Evolutionary conservation across 1,140 invertebrate genomes (phyloP).

Genomic region (Aphaenogaster floridana): DNA sequence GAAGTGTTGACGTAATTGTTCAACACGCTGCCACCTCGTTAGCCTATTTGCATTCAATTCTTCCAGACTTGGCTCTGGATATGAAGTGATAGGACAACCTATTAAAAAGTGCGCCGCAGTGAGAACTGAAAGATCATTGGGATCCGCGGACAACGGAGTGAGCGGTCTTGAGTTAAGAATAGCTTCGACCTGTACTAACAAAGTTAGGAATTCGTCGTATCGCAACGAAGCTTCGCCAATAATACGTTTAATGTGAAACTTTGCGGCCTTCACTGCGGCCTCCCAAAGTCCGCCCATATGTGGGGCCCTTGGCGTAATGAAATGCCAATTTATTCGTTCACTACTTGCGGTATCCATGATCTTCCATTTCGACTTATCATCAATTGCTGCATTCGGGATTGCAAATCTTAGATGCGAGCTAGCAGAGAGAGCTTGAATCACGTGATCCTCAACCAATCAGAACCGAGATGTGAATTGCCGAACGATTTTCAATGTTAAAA

Average conservation of each 20-base stretch:
- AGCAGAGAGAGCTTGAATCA: too few species aligned
- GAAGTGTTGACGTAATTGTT: constrained; percentile 13
- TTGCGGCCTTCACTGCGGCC: neutral
- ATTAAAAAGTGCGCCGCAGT: neutral
- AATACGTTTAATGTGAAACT: neutral
- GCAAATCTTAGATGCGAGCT: too few species aligned
- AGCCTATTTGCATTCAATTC: neutral
- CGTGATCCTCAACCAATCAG: too few species aligned
- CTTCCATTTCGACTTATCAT: neutral
- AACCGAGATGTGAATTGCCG: too few species aligned
- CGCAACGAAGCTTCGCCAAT: neutral
- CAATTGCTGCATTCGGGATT: too few species aligned
- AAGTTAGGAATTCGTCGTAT: neutral
- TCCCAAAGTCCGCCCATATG: neutral
- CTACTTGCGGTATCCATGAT: neutral
- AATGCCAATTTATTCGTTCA: neutral
- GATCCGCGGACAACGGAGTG: neutral
- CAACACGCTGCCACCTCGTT: neutral
- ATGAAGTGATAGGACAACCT: neutral
- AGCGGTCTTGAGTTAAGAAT: neutral
- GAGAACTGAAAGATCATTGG: neutral
- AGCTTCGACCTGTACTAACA: neutral
- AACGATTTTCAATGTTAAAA: too few species aligned
- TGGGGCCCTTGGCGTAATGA: neutral
- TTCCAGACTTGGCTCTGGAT: neutral